phyloP scores from a whole-genome alignment of 2,113 vertebrate genomes.

The Rhadina sibilatrix region DNA sequence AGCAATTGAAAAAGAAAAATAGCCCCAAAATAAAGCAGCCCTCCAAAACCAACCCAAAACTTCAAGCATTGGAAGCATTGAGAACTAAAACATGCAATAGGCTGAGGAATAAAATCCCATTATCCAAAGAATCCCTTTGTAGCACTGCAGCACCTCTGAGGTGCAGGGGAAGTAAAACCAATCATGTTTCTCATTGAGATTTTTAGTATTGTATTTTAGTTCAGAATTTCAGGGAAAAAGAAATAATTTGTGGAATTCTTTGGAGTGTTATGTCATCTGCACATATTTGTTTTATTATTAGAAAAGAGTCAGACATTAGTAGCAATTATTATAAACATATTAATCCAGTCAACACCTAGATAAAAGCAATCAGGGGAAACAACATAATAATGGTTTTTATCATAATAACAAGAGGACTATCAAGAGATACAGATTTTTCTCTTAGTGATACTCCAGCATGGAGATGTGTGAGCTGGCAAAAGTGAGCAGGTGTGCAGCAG shows the following conservation, averaged over 20 bases:
- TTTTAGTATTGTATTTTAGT: background rate
- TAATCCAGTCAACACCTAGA: background rate
- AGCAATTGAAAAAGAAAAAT: background rate
- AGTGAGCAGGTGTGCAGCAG: background rate
- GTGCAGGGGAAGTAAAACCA: fast-evolving
- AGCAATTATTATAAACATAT: background rate
- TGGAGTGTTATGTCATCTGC: background rate
- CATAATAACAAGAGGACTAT: background rate
- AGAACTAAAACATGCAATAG: background rate
- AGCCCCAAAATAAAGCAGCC: no score
- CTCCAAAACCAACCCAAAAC: background rate
- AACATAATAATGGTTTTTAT: background rate
- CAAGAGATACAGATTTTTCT: background rate
- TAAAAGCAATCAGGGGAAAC: background rate
- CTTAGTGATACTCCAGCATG: background rate
- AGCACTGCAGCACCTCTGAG: background rate
- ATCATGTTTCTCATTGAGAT: background rate
- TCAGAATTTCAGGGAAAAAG: background rate
- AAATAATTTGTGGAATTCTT: background rate
- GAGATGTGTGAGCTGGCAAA: background rate
- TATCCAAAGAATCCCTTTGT: background rate
- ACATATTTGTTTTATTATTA: background rate
- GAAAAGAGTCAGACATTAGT: background rate
- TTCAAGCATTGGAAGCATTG: background rate
- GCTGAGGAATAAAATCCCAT: background rate